phyloP scores from a whole-genome alignment of 2,888 invertebrate species.

The Drosophila parthenogenetica region DNA sequence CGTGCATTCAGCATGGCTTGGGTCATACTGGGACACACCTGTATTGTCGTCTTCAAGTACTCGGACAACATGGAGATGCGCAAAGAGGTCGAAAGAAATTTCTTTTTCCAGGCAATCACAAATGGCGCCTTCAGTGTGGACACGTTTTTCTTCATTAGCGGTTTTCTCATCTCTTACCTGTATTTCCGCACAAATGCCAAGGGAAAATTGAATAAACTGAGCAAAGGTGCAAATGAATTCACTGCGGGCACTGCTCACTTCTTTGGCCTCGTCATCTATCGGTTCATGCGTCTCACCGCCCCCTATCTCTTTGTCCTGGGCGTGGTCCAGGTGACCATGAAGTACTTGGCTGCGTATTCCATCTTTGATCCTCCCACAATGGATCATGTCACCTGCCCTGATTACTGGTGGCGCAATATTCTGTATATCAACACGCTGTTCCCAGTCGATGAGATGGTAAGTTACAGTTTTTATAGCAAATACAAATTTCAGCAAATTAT shows the following conservation, averaged over 20 bases:
- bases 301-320: conserved; percentile 94
- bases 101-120: conserved; percentile 91
- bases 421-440: conserved; percentile 94
- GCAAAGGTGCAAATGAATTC: conserved; percentile 88
- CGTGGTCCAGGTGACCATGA: conserved; percentile 93
- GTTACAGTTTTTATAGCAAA: no score
- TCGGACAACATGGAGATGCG: conserved; percentile 92
- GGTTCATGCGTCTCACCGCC: conserved; percentile 92
- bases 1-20: conserved; percentile 89
- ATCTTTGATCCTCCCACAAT: conserved; percentile 93
- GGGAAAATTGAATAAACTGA: conserved; percentile 89
- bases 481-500: neutral
- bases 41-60: conserved; percentile 93
- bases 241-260: conserved; percentile 90
- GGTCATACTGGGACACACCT: conserved; percentile 91
- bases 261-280: conserved; percentile 90
- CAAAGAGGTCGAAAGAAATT: conserved; percentile 90
- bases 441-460: conserved; percentile 93
- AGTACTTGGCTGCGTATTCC: conserved; percentile 92
- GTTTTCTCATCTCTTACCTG: conserved; percentile 93
- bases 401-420: conserved; percentile 95
- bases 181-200: conserved; percentile 92
- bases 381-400: conserved; percentile 92
- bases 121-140: conserved; percentile 93
- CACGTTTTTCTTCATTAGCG: conserved; percentile 93